Conservation (phyloP, 2,113 vertebrate species). For the Chiloscyllium plagiosum region DNA sequence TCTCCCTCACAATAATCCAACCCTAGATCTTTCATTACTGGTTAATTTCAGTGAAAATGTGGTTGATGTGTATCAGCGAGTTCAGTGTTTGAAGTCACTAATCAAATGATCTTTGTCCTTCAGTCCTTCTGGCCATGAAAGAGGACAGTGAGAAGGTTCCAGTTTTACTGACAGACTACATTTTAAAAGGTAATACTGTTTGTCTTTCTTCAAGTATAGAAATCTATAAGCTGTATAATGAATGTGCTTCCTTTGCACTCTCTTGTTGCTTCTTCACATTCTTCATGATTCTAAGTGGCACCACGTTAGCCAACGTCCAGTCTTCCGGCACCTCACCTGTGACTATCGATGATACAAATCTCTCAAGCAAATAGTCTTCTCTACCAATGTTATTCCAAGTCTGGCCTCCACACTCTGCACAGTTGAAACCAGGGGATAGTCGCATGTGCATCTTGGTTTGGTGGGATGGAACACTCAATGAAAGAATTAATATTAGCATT, state of each 20-base stretch:
- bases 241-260: not conserved
- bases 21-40: not conserved
- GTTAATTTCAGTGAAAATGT: not conserved
- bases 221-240: not conserved
- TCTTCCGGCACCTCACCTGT: too few relatives aligned
- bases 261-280: not conserved
- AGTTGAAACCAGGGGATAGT: not conserved
- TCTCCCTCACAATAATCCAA: too few relatives aligned
- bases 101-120: slow-evolving; percentile 3
- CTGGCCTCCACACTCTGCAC: too few relatives aligned
- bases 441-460: not conserved
- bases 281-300: not conserved
- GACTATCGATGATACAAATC: too few relatives aligned
- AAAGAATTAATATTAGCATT: not conserved
- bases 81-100: not conserved
- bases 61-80: not conserved
- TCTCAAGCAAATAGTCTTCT: not conserved
- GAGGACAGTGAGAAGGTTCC: slow-evolving; percentile 98
- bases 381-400: not conserved
- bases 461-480: not conserved
- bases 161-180: slow-evolving; percentile 94
- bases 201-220: not conserved
- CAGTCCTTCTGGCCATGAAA: slow-evolving; percentile 96
- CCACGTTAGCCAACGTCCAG: too few relatives aligned
- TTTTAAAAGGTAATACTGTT: slow-evolving; percentile 82